Percentiles rank a stretch among this genome's conserved stretches.
These are phyloP conservation scores for Petrophora chlorosata DNA, from an alignment of 2,888 invertebrate genomes.

Conservation along the genomic window DNA sequence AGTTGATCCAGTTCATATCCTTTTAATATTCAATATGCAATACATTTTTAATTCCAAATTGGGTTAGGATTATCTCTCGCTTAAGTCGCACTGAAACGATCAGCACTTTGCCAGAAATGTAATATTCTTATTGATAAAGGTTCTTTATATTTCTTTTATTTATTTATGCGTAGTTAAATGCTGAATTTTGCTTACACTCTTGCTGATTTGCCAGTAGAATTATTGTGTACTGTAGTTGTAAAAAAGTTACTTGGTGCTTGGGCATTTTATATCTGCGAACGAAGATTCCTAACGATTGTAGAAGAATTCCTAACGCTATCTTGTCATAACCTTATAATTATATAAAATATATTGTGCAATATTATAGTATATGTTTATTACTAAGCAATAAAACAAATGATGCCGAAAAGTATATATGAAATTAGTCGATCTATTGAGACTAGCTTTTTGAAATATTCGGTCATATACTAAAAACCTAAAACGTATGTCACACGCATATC, in stretches of 20 bases:
- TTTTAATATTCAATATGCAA: constrained; percentile 40
- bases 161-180: constrained; percentile 37
- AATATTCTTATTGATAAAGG: constrained; percentile 26
- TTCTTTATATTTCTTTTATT: constrained; percentile 33
- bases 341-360: not conserved
- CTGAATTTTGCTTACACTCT: constrained; percentile 32
- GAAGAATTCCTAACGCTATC: not conserved
- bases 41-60: constrained; percentile 33
- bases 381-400: not conserved
- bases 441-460: constrained; percentile 75
- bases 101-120: constrained; percentile 35
- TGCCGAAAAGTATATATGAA: constrained; percentile 2
- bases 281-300: not conserved
- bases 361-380: not conserved
- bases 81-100: constrained; percentile 52
- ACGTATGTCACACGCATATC: not conserved
- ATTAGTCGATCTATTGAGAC: constrained; percentile 62
- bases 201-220: constrained; percentile 57
- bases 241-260: constrained; percentile 39
- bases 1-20: constrained; percentile 35
- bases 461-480: constrained; percentile 38
- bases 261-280: constrained; percentile 25
- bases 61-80: constrained; percentile 52
- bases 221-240: constrained; percentile 27
- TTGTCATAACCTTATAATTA: not conserved